Evolutionary conservation across 2,113 vertebrate species (phyloP).

Genomic region (Andinoacara biseriatus): DNA sequence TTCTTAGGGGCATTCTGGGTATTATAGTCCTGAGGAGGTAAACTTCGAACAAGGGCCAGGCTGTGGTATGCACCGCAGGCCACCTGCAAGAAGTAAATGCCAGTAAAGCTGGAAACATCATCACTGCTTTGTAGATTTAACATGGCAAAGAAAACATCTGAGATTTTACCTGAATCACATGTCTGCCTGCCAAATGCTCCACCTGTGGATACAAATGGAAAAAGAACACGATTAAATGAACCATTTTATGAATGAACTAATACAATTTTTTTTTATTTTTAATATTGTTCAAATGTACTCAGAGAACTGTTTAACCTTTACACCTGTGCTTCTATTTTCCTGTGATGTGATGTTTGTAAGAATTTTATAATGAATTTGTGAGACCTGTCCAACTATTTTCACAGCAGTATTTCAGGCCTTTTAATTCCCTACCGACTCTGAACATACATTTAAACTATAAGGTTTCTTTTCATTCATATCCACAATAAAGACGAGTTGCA

Average conservation of each 20-base stretch:
- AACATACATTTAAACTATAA: background rate
- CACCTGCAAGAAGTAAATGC: slow-evolving; percentile 67
- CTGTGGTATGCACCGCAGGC: slow-evolving; percentile 94
- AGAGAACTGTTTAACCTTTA: background rate
- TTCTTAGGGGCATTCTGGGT: slow-evolving; percentile 83
- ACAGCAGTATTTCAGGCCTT: background rate
- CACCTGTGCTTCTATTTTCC: background rate
- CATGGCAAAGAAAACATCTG: background rate
- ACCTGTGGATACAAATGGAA: slow-evolving; percentile 69
- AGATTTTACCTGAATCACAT: slow-evolving; percentile 86
- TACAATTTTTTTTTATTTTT: background rate
- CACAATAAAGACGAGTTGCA: background rate
- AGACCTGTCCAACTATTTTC: background rate
- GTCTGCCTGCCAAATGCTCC: slow-evolving; percentile 90
- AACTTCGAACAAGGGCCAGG: slow-evolving; percentile 89
- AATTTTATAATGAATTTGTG: background rate
- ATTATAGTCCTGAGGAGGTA: slow-evolving; percentile 78
- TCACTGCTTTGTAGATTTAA: background rate
- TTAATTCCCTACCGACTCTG: background rate
- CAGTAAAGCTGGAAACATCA: background rate
- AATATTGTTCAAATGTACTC: background rate
- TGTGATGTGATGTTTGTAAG: background rate
- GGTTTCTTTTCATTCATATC: background rate
- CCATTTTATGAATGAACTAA: background rate
- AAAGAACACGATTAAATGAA: background rate